A percentile compares a stretch with the other conserved stretches of the same genome.
phyloP scores from a whole-genome alignment of 2,113 vertebrate genomes.

The Onychorhynchus coronatus region DNA sequence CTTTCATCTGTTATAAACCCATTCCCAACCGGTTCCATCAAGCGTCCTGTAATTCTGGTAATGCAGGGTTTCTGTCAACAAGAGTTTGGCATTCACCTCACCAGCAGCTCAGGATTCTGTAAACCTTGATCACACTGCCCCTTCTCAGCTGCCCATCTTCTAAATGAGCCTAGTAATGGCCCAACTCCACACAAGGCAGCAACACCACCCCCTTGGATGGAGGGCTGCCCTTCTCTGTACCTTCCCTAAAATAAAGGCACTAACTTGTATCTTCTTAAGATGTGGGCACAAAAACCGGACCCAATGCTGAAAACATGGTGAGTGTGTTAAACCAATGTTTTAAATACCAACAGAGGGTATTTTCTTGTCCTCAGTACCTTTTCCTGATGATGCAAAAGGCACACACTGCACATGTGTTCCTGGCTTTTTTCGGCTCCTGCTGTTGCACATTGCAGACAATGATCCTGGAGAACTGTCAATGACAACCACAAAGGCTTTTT shows the following conservation, averaged over 20 bases:
- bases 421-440: not conserved
- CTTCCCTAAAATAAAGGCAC: not conserved
- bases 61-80: not conserved
- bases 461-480: not conserved
- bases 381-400: not conserved
- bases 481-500: not conserved
- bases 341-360: not conserved
- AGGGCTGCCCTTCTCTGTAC: not conserved
- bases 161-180: not conserved
- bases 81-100: not conserved
- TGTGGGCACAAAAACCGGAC: not conserved
- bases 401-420: not conserved
- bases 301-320: not conserved
- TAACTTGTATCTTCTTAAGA: not conserved
- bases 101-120: not conserved
- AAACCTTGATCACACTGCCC: not conserved
- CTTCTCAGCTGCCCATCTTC: not conserved
- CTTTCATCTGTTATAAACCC: slow-evolving; percentile 20
- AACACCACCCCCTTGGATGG: fast-evolving
- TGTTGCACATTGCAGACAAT: not conserved
- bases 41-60: not conserved
- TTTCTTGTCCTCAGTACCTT: not conserved
- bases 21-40: slow-evolving; percentile 31
- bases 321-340: not conserved
- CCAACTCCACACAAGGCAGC: not conserved